phyloP scores from a whole-genome alignment of 2,113 vertebrate species.

The Okapia johnstoni region DNA sequence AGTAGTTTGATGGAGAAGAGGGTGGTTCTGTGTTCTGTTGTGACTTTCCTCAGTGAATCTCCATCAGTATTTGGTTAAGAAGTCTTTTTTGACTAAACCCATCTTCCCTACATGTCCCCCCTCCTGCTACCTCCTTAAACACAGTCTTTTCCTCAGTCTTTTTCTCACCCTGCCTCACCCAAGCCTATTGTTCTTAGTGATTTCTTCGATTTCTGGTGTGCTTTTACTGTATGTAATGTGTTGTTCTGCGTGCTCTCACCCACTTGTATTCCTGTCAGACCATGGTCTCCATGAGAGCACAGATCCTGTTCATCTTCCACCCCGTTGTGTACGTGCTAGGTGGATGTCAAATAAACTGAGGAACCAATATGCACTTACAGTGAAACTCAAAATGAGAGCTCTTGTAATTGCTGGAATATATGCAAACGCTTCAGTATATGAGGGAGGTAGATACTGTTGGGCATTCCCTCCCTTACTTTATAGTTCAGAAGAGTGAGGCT shows the following conservation, averaged over 20 bases:
- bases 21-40: neutral
- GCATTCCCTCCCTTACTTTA: neutral
- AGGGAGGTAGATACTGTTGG: neutral
- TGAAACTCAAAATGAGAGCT: neutral
- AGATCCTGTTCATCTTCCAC: neutral
- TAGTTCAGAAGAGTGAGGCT: neutral
- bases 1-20: neutral
- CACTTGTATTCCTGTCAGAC: neutral
- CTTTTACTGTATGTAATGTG: rapidly evolving
- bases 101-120: neutral
- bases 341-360: neutral
- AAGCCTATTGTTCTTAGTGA: neutral
- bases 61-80: neutral
- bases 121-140: too few species aligned
- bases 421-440: neutral
- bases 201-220: neutral
- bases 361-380: neutral
- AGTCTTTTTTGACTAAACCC: neutral
- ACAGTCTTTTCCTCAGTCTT: neutral
- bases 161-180: neutral
- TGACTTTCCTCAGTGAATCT: neutral
- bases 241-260: neutral
- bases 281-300: neutral
- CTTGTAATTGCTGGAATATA: neutral
- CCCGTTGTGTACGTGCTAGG: neutral